A percentile compares a stretch with the other conserved stretches of the same genome.
These are phyloP conservation scores for Microcaecilia unicolor DNA, from an alignment of 2,797 vertebrate genomes.

Conservation along the genomic window DNA sequence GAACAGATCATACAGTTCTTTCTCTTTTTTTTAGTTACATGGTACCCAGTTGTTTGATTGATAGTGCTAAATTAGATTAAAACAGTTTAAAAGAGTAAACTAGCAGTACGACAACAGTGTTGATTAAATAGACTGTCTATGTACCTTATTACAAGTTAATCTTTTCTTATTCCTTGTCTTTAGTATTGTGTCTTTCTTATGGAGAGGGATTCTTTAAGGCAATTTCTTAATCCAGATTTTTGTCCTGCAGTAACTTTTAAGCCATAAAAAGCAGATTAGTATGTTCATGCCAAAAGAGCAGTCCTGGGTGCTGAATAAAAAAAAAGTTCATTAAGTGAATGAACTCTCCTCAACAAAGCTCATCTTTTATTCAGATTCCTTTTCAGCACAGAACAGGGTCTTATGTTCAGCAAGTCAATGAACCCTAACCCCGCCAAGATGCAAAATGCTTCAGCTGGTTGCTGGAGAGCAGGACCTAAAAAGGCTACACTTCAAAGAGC, in stretches of 20 bases:
- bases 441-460: background rate
- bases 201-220: too few relatives aligned
- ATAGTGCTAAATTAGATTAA: slow-evolving; percentile 9
- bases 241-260: too few relatives aligned
- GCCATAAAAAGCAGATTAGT: too few relatives aligned
- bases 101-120: too few relatives aligned
- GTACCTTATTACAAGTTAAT: too few relatives aligned
- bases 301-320: too few relatives aligned
- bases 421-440: slow-evolving; percentile 10
- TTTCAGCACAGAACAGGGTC: slow-evolving; percentile 31
- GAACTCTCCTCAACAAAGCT: slow-evolving; percentile 14
- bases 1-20: background rate
- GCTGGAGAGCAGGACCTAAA: background rate
- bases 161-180: too few relatives aligned
- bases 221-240: too few relatives aligned
- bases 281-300: too few relatives aligned
- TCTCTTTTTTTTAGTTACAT: background rate
- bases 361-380: slow-evolving; percentile 15
- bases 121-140: too few relatives aligned
- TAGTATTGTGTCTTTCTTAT: too few relatives aligned
- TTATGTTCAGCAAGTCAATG: slow-evolving; percentile 17
- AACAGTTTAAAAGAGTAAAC: background rate
- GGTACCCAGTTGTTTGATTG: background rate
- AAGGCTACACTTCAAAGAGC: slow-evolving; percentile 4
- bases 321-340: slow-evolving; percentile 33